Base-by-base conservation (phyloP, 2,113 vertebrate species). In the Canis aureus region DNA sequence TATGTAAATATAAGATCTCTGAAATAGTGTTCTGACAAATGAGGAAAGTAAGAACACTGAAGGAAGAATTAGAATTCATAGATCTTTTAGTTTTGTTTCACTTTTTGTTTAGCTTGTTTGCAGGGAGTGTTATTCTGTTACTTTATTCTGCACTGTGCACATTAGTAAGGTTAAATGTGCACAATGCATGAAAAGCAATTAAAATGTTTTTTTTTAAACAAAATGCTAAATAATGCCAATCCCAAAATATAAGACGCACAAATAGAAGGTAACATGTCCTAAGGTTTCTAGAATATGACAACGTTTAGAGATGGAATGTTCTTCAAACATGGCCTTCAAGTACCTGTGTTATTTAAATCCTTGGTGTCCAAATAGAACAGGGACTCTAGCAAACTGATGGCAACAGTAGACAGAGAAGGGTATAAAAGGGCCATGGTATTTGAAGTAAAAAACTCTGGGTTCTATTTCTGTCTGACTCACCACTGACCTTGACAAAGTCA, bases 131-230 rank as follows among this genome's bases (percentile, higher is more conserved):
- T 43, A 43, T 43, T 43, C 43, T 43, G 43, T 43, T 43, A 43
- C 43, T 43, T 43, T 93, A 92, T 38, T 93, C 59, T 43, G 19
- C 35, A 53, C 2, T 86, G 17, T n/a, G 2, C 27, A 95, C 9
- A 78, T 78, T 92, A 93, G 55, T 96, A 92, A 94, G 59, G 6
- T 80, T 93, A 93, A 92, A 73, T 57, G n/a, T 81, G n/a, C 25
- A 69, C 25, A 89, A 62, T 32, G 79, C 8, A 67, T 60, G 25
- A 76, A 79, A 87, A 57, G 20, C n/a, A 9, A 76, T 82, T 94
- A 73, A 43, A 43, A 6, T 43, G 43, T 43, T 43, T 43, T 43
- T 43, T 43, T 43, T 43, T 43, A 43, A 85, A 84, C 16, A 55
- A 78, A 87, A 35, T n/a, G 10, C 81, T 91, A 94, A 74, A 84